Evolutionary conservation across 1,140 invertebrate genomes (phyloP).

Genomic region (Paralvinella palmiformis): DNA sequence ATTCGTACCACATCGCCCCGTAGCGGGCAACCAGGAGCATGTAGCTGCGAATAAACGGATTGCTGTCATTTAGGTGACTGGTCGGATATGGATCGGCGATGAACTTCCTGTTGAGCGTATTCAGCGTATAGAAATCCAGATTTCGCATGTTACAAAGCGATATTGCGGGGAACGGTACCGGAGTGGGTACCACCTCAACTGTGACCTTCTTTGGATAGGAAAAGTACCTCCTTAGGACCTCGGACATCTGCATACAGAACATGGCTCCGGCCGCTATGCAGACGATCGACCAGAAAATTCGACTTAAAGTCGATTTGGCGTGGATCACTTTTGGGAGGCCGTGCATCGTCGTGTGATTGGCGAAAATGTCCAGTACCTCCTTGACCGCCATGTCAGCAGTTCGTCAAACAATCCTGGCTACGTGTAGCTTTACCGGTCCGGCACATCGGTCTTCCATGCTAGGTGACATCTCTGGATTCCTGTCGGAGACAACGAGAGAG

Average conservation of each 20-base stretch:
- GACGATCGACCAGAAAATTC: conserved; percentile 14
- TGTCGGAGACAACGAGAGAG: background rate
- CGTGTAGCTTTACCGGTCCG: too few relatives aligned
- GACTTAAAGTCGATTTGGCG: conserved; percentile 3
- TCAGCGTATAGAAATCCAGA: conserved; percentile 12
- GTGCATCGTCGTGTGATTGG: conserved; percentile 14
- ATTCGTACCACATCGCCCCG: conserved; percentile 15
- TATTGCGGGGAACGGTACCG: conserved; percentile 15
- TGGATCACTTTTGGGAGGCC: conserved; percentile 12
- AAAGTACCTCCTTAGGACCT: conserved; percentile 12
- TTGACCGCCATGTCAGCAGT: background rate
- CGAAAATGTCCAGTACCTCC: conserved; percentile 8
- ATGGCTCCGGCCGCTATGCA: conserved; percentile 12
- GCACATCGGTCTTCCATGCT: too few relatives aligned
- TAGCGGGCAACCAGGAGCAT: conserved; percentile 16
- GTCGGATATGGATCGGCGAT: conserved; percentile 7
- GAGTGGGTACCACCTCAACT: conserved; percentile 17
- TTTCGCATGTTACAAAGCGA: conserved; percentile 19
- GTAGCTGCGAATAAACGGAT: conserved; percentile 13
- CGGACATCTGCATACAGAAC: conserved; percentile 18
- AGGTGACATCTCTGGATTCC: too few relatives aligned
- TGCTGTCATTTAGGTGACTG: conserved; percentile 12
- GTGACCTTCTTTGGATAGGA: conserved; percentile 19
- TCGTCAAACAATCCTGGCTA: too few relatives aligned
- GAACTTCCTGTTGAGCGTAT: conserved; percentile 17